A percentile compares a stretch with the other conserved stretches of the same genome.
These are phyloP conservation scores for Arizona elegans DNA, from an alignment of 2,113 vertebrate species.

Conservation along the genomic window DNA sequence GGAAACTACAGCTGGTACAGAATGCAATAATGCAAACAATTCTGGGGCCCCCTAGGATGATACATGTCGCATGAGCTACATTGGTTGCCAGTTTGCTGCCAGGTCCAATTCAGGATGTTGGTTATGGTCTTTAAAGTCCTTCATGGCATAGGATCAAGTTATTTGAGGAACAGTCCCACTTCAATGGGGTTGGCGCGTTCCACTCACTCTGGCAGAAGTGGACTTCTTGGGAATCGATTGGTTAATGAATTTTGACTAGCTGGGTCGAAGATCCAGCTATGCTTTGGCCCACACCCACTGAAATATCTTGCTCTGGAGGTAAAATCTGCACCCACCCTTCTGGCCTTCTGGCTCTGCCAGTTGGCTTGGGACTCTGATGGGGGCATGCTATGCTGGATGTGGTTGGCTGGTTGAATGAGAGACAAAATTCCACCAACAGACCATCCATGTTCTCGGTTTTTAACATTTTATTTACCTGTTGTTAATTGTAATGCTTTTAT, in stretches of 20 bases:
- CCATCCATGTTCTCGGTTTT: not conserved
- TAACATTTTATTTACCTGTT: not conserved
- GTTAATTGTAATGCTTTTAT: not conserved
- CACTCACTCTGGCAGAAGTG: not conserved
- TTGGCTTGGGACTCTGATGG: not conserved
- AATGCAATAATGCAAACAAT: not conserved
- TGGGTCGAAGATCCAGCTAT: not conserved
- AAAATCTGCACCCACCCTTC: not conserved
- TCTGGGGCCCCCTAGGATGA: not conserved
- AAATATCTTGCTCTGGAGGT: not conserved
- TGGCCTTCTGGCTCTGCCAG: not conserved
- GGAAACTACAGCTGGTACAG: not conserved
- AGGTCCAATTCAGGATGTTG: not conserved
- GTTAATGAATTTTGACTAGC: not conserved
- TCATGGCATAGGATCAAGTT: not conserved
- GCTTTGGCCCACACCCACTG: not conserved
- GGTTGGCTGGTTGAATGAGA: not conserved
- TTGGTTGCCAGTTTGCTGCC: not conserved
- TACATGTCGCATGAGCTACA: not conserved
- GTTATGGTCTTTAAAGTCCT: not conserved
- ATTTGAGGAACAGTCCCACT: not conserved
- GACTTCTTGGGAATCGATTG: not conserved
- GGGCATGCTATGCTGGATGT: not conserved
- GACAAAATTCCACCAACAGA: not conserved
- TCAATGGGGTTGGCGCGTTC: not conserved